phyloP scores from a whole-genome alignment of 2,797 vertebrate species.

The Serranus cabrilla region DNA sequence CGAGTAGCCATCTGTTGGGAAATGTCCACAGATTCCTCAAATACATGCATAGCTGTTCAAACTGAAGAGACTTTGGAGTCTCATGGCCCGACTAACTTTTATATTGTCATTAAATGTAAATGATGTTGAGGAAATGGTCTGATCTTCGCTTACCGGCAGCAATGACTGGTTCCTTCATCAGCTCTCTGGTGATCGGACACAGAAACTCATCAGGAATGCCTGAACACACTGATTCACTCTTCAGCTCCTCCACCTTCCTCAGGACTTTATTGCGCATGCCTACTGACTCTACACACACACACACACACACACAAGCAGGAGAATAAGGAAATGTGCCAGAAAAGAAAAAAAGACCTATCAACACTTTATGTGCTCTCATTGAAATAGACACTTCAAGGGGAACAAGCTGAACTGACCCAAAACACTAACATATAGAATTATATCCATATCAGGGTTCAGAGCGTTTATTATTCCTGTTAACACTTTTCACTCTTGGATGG shows the following conservation, averaged over 20 bases:
- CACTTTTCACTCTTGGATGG: conserved; percentile 55
- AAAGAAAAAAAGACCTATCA: not conserved
- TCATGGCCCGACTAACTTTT: not conserved
- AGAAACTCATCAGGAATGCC: conserved; percentile 94
- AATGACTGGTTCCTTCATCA: conserved; percentile 96
- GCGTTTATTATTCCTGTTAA: conserved; percentile 49
- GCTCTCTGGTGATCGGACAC: conserved; percentile 95
- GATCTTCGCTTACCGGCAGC: conserved; percentile 88
- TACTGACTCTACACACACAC: conserved; percentile 88
- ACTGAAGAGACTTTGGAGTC: not conserved
- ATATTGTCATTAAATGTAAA: conserved; percentile 8
- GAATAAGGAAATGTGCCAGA: conserved; percentile 1
- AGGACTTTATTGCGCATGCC: conserved; percentile 91
- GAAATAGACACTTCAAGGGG: conserved; percentile 12
- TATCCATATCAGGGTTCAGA: conserved; percentile 33
- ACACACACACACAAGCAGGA: conserved; percentile 15
- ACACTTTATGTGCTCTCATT: conserved; percentile 12
- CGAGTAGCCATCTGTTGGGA: conserved; percentile 92
- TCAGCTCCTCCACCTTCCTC: conserved; percentile 91
- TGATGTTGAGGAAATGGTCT: not conserved
- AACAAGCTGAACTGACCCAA: conserved; percentile 27
- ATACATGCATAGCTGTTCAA: not conserved
- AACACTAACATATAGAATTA: conserved; percentile 19
- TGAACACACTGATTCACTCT: conserved; percentile 76
- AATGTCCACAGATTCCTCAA: not conserved